These are phyloP conservation scores for Epinephelus moara DNA, from an alignment of 2,113 vertebrate species.

Conservation along the genomic window DNA sequence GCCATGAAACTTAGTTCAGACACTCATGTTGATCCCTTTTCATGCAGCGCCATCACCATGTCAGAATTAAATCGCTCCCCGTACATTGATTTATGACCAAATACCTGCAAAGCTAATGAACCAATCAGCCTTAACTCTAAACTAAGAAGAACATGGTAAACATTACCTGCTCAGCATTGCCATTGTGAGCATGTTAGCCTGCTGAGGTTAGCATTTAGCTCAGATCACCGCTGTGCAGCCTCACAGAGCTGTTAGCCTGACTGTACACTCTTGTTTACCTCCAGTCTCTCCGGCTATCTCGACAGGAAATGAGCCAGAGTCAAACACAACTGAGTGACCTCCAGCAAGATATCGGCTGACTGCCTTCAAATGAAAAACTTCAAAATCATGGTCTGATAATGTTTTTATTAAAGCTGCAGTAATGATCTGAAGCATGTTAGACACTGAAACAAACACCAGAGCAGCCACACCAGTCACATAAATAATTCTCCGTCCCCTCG, in stretches of 20 bases:
- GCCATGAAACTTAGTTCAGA: background rate
- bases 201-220: background rate
- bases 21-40: too few relatives aligned
- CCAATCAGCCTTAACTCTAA: too few relatives aligned
- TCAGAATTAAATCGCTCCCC: background rate
- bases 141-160: too few relatives aligned
- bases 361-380: too few relatives aligned
- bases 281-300: too few relatives aligned
- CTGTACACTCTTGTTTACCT: too few relatives aligned
- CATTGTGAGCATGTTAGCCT: background rate
- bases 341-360: too few relatives aligned
- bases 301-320: too few relatives aligned
- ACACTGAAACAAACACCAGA: background rate
- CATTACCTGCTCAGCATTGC: background rate
- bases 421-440: background rate
- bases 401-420: background rate
- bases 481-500: background rate
- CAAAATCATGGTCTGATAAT: background rate
- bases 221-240: background rate
- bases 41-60: background rate
- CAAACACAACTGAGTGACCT: too few relatives aligned
- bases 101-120: background rate
- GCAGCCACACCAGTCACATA: background rate
- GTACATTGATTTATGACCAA: background rate
- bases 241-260: background rate